Conservation (phyloP, 1,140 invertebrate species). For the Watersipora subatra region DNA sequence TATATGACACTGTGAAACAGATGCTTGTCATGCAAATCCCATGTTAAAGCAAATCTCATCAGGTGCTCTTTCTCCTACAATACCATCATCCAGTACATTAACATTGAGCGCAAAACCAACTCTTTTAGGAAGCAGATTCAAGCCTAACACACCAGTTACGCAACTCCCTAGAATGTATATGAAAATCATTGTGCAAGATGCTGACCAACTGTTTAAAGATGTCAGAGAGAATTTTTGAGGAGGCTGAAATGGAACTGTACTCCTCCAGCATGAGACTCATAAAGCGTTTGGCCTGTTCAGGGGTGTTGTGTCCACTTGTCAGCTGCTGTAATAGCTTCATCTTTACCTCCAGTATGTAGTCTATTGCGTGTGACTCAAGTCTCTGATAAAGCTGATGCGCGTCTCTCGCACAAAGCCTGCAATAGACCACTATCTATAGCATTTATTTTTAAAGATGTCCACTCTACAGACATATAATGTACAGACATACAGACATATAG, state of each 20-base stretch:
- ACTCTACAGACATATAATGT: neutral
- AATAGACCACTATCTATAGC: no score
- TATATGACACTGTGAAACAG: slow-evolving; percentile 52
- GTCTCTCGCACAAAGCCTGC: slow-evolving; percentile 48
- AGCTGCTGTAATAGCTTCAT: slow-evolving; percentile 47
- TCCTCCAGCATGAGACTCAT: slow-evolving; percentile 47
- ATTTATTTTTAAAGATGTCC: no score
- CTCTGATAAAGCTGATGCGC: slow-evolving; percentile 50
- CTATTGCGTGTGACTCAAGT: slow-evolving; percentile 49
- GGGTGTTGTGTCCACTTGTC: slow-evolving; percentile 37
- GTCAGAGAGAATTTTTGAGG: neutral
- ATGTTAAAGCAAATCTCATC: slow-evolving; percentile 48
- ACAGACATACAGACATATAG: neutral
- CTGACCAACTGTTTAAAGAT: neutral
- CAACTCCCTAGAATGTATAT: no score
- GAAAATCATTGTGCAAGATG: no score
- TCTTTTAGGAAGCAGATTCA: no score
- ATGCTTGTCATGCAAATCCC: slow-evolving; percentile 51
- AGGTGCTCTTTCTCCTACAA: slow-evolving; percentile 45
- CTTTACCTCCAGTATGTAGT: slow-evolving; percentile 52
- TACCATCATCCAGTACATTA: no score
- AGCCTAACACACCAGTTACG: no score
- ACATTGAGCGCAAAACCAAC: no score
- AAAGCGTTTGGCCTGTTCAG: slow-evolving; percentile 31
- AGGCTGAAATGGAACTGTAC: slow-evolving; percentile 39